Conservation (phyloP, 2,797 vertebrate genomes). For the Acanthurus tractus region DNA sequence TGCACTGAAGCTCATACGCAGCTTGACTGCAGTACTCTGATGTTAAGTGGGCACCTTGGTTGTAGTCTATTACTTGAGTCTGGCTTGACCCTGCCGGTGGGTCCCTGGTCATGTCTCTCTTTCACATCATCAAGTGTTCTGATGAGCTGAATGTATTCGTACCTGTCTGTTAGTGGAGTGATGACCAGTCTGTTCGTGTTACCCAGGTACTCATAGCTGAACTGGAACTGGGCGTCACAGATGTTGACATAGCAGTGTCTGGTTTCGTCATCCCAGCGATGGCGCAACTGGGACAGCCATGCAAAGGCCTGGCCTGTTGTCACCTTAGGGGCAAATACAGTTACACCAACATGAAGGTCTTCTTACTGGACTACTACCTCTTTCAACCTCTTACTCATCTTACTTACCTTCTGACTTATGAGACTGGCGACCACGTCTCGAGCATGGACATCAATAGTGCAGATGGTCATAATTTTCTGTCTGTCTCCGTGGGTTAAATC, state of each 20-base stretch:
- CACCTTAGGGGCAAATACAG: constrained; percentile 74
- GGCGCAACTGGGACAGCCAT: constrained; percentile 89
- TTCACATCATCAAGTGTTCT: background rate
- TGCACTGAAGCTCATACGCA: background rate
- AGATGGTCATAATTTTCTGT: constrained; percentile 94
- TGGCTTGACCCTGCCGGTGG: too few species aligned
- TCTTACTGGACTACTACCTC: background rate
- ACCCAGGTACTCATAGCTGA: constrained; percentile 89
- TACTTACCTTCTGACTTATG: constrained; percentile 90
- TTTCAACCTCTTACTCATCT: background rate
- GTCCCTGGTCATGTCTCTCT: background rate
- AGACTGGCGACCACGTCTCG: constrained; percentile 91
- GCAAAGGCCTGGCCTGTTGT: constrained; percentile 86
- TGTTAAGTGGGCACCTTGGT: background rate
- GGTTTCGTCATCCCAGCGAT: constrained; percentile 86
- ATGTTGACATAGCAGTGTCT: constrained; percentile 87
- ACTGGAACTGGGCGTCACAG: constrained; percentile 90
- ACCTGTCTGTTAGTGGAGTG: constrained; percentile 90
- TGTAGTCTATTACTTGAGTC: background rate
- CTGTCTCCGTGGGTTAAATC: constrained; percentile 89
- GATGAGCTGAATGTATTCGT: constrained; percentile 1
- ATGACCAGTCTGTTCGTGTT: constrained; percentile 89
- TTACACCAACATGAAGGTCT: background rate
- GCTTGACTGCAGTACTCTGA: background rate
- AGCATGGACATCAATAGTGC: constrained; percentile 91